Percentiles rank a stretch among this genome's conserved stretches.
Evolutionary conservation across 2,888 invertebrate species (phyloP).

Genomic region (Selenia dentaria): DNA sequence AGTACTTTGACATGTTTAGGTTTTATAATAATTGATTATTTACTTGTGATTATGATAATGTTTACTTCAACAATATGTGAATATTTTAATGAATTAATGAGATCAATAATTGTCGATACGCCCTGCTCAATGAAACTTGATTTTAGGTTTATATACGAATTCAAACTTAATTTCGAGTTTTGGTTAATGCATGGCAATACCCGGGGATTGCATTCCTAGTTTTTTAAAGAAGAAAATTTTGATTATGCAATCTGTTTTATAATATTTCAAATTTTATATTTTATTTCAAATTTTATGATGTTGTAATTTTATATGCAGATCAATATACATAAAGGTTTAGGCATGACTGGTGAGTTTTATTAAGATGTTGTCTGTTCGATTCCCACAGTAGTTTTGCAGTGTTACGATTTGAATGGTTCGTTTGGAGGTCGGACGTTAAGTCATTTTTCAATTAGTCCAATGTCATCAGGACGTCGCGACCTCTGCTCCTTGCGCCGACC

Average conservation of each 20-base stretch:
- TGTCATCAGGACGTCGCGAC: conserved; percentile 72
- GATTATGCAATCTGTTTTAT: conserved; percentile 76
- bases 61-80: conserved; percentile 77
- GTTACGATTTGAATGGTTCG: conserved; percentile 54
- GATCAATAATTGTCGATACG: conserved; percentile 61
- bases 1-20: conserved; percentile 66
- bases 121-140: conserved; percentile 77
- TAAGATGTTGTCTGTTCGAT: conserved; percentile 36
- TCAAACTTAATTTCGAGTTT: conserved; percentile 75
- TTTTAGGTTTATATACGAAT: conserved; percentile 60
- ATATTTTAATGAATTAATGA: conserved; percentile 46
- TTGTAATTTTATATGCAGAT: conserved; percentile 58
- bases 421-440: conserved; percentile 69
- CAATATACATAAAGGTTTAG: conserved; percentile 74
- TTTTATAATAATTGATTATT: conserved; percentile 53
- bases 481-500: conserved; percentile 51
- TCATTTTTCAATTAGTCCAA: conserved; percentile 79
- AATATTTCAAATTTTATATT: conserved; percentile 34
- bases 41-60: conserved; percentile 41
- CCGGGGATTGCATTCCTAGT: conserved; percentile 79
- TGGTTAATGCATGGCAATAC: conserved; percentile 79
- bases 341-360: conserved; percentile 57
- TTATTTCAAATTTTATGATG: too few relatives aligned
- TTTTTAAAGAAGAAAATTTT: conserved; percentile 77
- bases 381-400: conserved; percentile 59